Percentiles rank a stretch among this genome's conserved stretches.
Conservation (phyloP, 2,113 vertebrate genomes). For the Anguilla japonica region DNA sequence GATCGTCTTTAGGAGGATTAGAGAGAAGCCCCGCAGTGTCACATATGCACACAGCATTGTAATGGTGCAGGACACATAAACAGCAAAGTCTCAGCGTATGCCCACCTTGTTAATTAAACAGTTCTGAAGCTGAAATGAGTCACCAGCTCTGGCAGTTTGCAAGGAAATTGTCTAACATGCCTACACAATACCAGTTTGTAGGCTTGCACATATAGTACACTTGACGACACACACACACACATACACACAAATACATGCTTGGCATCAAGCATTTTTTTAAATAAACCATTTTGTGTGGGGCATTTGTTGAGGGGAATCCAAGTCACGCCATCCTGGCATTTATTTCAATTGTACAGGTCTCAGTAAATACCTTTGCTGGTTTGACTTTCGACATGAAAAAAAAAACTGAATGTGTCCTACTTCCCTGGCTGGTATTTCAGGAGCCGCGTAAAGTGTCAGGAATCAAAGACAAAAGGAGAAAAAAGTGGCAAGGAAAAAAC, state of each 20-base stretch:
- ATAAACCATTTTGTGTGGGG: neutral
- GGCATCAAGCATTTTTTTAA: neutral
- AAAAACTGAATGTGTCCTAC: neutral
- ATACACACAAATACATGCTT: neutral
- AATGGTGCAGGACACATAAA: conserved; percentile 43
- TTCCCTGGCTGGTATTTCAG: conserved; percentile 7
- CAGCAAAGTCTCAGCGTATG: conserved; percentile 34
- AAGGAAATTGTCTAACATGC: conserved; percentile 1
- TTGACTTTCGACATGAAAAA: neutral
- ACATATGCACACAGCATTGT: conserved; percentile 38
- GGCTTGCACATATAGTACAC: neutral
- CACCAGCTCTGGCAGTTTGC: conserved; percentile 31
- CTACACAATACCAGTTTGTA: neutral
- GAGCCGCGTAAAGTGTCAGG: conserved; percentile 7
- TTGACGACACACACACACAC: neutral
- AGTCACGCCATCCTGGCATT: neutral
- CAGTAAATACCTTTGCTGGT: neutral
- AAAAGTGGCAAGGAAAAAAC: neutral
- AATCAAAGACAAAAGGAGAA: conserved; percentile 23
- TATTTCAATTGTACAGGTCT: conserved; percentile 8
- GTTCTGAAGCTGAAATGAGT: conserved; percentile 45
- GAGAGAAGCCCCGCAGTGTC: conserved; percentile 38
- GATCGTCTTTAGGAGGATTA: conserved; percentile 52
- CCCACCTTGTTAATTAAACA: conserved; percentile 48
- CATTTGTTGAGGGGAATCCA: neutral